Evolutionary conservation across 1,140 invertebrate genomes (phyloP).

Genomic region (Bombus consobrinus): DNA sequence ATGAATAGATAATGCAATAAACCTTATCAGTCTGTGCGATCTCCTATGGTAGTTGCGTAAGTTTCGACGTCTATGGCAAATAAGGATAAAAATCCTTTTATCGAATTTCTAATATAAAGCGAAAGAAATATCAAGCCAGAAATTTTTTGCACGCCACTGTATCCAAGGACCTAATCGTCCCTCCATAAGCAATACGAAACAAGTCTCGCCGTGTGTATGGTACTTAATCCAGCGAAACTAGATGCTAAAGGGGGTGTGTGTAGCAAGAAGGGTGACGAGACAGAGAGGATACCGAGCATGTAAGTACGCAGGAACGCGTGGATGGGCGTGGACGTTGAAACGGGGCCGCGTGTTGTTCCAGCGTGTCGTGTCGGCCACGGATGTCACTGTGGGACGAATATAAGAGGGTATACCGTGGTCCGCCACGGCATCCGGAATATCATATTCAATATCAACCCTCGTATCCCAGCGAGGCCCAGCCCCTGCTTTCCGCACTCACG

Average conservation of each 20-base stretch:
- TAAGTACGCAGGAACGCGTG: slow-evolving; percentile 38
- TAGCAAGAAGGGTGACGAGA: neutral
- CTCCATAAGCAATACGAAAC: too few species aligned
- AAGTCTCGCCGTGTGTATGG: neutral
- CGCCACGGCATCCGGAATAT: slow-evolving; percentile 75
- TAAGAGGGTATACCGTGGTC: slow-evolving; percentile 71
- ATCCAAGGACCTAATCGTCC: too few species aligned
- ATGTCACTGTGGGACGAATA: slow-evolving; percentile 67
- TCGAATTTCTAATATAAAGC: too few species aligned
- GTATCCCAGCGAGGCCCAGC: slow-evolving; percentile 39
- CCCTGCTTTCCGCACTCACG: slow-evolving; percentile 66
- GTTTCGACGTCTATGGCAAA: too few species aligned
- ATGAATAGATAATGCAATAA: too few species aligned
- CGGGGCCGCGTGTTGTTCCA: slow-evolving; percentile 41
- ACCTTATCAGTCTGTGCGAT: too few species aligned
- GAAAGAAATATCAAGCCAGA: neutral
- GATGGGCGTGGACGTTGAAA: slow-evolving; percentile 48
- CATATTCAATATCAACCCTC: slow-evolving; percentile 77
- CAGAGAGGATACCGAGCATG: slow-evolving; percentile 16
- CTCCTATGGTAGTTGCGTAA: too few species aligned
- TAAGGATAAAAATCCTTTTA: too few species aligned
- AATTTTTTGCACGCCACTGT: neutral
- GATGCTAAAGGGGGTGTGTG: neutral
- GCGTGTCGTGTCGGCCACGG: slow-evolving; percentile 41
- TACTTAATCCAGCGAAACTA: neutral